Evolutionary conservation across 2,888 invertebrate genomes (phyloP), one percentile per base, ranked within the genome.

Genomic region (Quadriops clusia): DNA sequence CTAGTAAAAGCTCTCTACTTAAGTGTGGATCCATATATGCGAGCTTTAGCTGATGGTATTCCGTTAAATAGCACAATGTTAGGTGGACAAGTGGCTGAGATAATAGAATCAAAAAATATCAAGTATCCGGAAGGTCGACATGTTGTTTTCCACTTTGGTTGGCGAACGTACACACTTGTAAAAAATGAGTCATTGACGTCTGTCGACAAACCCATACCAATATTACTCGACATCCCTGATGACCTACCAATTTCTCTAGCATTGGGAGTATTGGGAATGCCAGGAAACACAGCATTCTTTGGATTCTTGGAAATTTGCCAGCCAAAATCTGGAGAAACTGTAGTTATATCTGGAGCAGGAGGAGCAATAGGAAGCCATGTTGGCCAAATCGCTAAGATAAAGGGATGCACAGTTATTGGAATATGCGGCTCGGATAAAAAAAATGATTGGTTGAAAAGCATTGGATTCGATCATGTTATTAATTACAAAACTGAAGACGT

Each of bases 301-400:
- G 84, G 83, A 1, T 60, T 83, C 5, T 54, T 74, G 38, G 77
- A 82, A 42, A 60, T 81, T 33, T 81, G 80, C 39, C 54, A 72
- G 36, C 79, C 82, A 2, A 75, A 79, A 58, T 42, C 66, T 3
- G 81, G 78, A 5, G 82, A 85, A 56, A 76, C 75, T 1, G 67
- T 84, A 7, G 74, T 77, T 2, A 70, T 85, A 2, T 75, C 72
- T 13, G 75, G 75, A 3, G 84, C 83, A n/a, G 83, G 78, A 10
- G 84, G 84, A 10, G 83, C 82, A 18, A 82, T 84, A 5, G 85
- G 84, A 4, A 74, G 71, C 34, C 67, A 76, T 27, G 83, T 81
- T 14, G 83, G 83, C 2, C 84, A 84, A 63, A 77, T 85, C 39
- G 84, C 73, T 1, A 83, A 82, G 61, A 68, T 75, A 28, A 65